Percentiles rank a stretch among this genome's conserved stretches.
Evolutionary conservation across 2,113 vertebrate genomes (phyloP).

Genomic region (Hyperoodon ampullatus): DNA sequence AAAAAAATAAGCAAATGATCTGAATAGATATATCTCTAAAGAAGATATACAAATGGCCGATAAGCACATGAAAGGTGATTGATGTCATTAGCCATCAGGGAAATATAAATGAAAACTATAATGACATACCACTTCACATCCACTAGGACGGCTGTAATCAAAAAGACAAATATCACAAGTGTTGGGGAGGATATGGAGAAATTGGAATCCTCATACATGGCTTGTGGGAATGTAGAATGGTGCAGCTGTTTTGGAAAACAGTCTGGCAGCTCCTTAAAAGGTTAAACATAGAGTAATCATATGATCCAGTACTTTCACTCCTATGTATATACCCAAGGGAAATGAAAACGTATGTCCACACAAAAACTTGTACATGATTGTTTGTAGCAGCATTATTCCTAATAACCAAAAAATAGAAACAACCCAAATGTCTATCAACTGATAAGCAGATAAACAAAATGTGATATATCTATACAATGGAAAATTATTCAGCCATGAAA

Average conservation of each 20-base stretch:
- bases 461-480: not conserved
- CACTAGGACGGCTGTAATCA: not conserved
- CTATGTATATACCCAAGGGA: not conserved
- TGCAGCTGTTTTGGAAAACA: not conserved
- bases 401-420: not conserved
- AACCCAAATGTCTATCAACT: not conserved
- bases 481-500: not conserved
- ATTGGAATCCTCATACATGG: not conserved
- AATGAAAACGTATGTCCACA: not conserved
- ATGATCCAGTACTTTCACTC: not conserved
- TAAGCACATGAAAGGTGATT: slow-evolving; percentile 18
- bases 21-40: not conserved
- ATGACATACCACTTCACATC: not conserved
- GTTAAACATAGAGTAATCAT: not conserved
- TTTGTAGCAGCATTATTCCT: not conserved
- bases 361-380: not conserved
- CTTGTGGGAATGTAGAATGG: not conserved
- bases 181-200: not conserved
- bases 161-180: not conserved
- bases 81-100: not conserved
- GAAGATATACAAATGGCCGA: not conserved
- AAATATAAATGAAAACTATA: not conserved
- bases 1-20: not conserved
- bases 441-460: not conserved
- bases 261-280: not conserved